Evolutionary conservation across 2,113 vertebrate species (phyloP), one percentile per base, ranked within the genome.

Genomic region (Chitala chitala): DNA sequence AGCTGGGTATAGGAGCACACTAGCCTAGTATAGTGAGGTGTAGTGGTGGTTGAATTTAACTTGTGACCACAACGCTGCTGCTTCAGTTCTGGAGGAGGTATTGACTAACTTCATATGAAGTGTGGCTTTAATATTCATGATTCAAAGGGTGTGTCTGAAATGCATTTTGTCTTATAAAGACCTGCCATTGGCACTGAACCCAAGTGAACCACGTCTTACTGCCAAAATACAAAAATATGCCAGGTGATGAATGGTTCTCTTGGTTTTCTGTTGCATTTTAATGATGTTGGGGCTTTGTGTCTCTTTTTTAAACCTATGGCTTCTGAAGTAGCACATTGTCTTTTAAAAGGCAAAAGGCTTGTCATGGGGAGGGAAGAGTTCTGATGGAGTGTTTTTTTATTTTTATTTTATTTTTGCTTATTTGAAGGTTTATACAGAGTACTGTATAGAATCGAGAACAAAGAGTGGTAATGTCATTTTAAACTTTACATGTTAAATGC

Each of bases 101-200:
- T 13, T 33, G 38, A 33, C 22, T 66, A n/a, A n/a, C 40, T 26
- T 13, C 22, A n/a, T 15, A 5, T 66, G 9, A 38, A n/a, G 33
- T 44, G 5, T 17, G 6, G 15, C 12, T 24, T 22, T 15, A 20
- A 29, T 15, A 46, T n/a, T 5, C 46, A 29, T 59, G 54, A 46
- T 42, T 7, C 38, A n/a, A 40, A 33, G 40, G 26, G 13, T 24
- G 36, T 59, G 54, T 56, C n/a, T 36, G 29, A 38, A 5, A 29
- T 74, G n/a, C 9, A 61, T 73, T 65, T 66, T 53, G 48, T 17
- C 59, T 74, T 66, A 26, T 26, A 9, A 29, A 74, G 59, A 63
- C 48, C 40, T 48, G 1, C 2, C 31, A 26, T 6, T 26, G 46
- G 38, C 53, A 20, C 29, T 59, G 22, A 44, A 66, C 36, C 51